Percentiles rank a stretch among this genome's conserved stretches.
Evolutionary conservation across 2,888 invertebrate species (phyloP).

Genomic region (Electrophaes corylata): DNA sequence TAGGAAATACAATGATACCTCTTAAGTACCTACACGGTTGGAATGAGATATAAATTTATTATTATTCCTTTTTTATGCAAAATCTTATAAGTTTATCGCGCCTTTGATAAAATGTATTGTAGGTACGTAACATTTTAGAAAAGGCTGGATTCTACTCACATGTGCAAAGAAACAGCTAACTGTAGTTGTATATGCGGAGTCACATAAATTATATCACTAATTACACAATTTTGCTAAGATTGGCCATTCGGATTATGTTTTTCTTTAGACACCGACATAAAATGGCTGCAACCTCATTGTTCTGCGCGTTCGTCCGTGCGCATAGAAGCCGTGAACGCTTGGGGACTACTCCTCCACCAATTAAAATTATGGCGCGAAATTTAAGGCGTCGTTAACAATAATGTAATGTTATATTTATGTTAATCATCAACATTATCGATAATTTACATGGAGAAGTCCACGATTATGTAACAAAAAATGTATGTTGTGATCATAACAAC

Average conservation of each 20-base stretch:
- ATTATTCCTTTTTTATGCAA: conserved; percentile 64
- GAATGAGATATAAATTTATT: conserved; percentile 67
- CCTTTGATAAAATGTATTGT: conserved; percentile 62
- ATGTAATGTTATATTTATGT: conserved; percentile 59
- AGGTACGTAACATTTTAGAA: conserved; percentile 60
- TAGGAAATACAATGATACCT: conserved; percentile 63
- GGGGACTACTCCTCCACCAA: conserved; percentile 84
- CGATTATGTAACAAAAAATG: conserved; percentile 62
- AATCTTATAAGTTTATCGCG: conserved; percentile 70
- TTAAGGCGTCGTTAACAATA: conserved; percentile 74
- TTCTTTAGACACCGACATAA: conserved; percentile 84
- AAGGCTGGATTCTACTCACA: conserved; percentile 79
- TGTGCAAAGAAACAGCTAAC: conserved; percentile 77
- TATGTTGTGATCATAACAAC: conserved; percentile 62
- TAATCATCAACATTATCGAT: conserved; percentile 41
- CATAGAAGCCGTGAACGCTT: conserved; percentile 85
- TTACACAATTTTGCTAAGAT: conserved; percentile 84
- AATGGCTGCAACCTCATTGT: conserved; percentile 85
- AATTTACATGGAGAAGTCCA: conserved; percentile 41
- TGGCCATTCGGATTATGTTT: conserved; percentile 85
- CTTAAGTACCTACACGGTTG: conserved; percentile 58
- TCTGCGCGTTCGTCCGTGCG: conserved; percentile 85
- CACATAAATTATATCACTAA: conserved; percentile 84
- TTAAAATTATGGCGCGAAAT: conserved; percentile 85
- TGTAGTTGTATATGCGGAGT: conserved; percentile 77